Evolutionary conservation across 1,140 invertebrate genomes (phyloP).

Genomic region (honey bee (Apis mellifera)): Amel_HAv3.1 CM009941.2:11360501-11361000

Average conservation of each 20-base stretch:
- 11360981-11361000: conserved; percentile 74
- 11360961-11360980: conserved; percentile 68
- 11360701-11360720: background rate
- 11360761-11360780: conserved; percentile 62
- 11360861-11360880: conserved; percentile 11
- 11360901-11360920: background rate
- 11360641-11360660: conserved; percentile 8
- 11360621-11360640: conserved; percentile 32
- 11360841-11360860: conserved; percentile 46
- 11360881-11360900: background rate
- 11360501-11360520: background rate
- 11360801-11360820: conserved; percentile 24
- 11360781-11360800: conserved; percentile 62
- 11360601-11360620: conserved; percentile 36
- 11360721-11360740: conserved; percentile 18
- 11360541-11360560: background rate
- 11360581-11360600: conserved; percentile 16
- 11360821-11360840: conserved; percentile 13
- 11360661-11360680: conserved; percentile 2
- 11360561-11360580: background rate
- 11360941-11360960: conserved; percentile 55
- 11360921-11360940: conserved; percentile 21
- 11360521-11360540: background rate
- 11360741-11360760: conserved; percentile 40
- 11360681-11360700: conserved; percentile 32